A percentile compares a stretch with the other conserved stretches of the same genome.
Evolutionary conservation across 2,113 vertebrate genomes (phyloP).

Genomic region (Natator depressus): DNA sequence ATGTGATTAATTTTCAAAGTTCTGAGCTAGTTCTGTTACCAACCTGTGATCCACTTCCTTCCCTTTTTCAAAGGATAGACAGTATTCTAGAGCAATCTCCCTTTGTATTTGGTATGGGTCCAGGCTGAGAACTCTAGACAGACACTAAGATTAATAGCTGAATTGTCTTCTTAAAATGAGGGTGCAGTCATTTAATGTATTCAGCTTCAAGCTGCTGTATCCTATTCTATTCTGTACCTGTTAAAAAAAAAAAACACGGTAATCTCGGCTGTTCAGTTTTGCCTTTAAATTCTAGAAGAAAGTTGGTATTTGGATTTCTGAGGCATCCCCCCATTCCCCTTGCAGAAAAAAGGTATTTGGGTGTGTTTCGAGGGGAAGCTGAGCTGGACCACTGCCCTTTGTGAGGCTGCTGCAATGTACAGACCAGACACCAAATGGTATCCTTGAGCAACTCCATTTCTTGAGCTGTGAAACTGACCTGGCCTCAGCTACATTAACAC

Average conservation of each 20-base stretch:
- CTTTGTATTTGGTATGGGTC: background rate
- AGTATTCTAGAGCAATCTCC: background rate
- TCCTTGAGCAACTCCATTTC: background rate
- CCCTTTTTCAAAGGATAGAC: background rate
- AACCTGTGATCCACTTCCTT: background rate
- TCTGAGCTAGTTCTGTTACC: background rate
- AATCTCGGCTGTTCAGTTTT: slow-evolving; percentile 9
- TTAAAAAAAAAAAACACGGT: background rate
- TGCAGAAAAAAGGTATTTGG: slow-evolving; percentile 5
- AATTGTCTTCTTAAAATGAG: background rate
- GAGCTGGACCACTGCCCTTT: background rate
- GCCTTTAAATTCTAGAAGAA: slow-evolving; percentile 40
- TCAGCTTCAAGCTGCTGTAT: slow-evolving; percentile 71
- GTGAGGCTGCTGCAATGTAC: slow-evolving; percentile 33
- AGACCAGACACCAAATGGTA: slow-evolving; percentile 54
- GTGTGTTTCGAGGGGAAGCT: background rate
- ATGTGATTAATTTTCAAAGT: background rate
- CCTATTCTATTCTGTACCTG: slow-evolving; percentile 73
- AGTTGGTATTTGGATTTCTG: background rate
- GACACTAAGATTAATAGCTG: slow-evolving; percentile 28
- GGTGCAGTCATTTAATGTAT: background rate
- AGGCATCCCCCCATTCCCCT: background rate
- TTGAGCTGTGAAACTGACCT: slow-evolving; percentile 33
- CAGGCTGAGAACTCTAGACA: slow-evolving; percentile 11
- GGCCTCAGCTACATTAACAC: slow-evolving; percentile 8